Percentiles rank a stretch among this genome's conserved stretches.
phyloP scores from a whole-genome alignment of 2,113 vertebrate species.

The Excalfactoria chinensis region DNA sequence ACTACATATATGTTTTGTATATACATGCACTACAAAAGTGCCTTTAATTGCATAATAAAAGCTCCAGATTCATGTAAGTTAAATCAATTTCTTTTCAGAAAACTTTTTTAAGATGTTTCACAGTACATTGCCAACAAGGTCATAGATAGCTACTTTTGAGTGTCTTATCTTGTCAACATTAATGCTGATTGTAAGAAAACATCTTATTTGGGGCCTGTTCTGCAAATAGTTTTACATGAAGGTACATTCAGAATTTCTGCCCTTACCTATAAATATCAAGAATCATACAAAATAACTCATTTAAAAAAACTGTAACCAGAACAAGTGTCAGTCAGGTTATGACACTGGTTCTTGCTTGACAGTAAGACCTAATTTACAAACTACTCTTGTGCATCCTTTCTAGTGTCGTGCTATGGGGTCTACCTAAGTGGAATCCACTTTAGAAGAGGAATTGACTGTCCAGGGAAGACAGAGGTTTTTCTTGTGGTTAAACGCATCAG shows the following conservation, averaged over 20 bases:
- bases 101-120: background rate
- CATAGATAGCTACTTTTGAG: background rate
- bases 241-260: background rate
- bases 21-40: background rate
- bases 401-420: background rate
- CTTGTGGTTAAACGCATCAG: background rate
- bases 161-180: background rate
- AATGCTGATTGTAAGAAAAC: background rate
- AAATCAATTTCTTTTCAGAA: background rate
- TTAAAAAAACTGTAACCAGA: background rate
- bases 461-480: background rate
- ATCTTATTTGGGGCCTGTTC: background rate
- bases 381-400: background rate
- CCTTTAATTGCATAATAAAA: background rate
- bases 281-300: background rate
- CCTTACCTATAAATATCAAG: background rate
- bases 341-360: background rate
- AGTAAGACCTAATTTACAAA: background rate
- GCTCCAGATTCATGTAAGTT: background rate
- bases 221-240: background rate
- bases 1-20: background rate
- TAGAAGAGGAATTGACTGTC: rapidly evolving
- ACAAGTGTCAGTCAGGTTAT: background rate
- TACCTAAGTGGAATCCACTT: background rate
- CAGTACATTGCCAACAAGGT: background rate